Conservation (phyloP, 2,113 vertebrate genomes). For the Myocastor coypus region DNA sequence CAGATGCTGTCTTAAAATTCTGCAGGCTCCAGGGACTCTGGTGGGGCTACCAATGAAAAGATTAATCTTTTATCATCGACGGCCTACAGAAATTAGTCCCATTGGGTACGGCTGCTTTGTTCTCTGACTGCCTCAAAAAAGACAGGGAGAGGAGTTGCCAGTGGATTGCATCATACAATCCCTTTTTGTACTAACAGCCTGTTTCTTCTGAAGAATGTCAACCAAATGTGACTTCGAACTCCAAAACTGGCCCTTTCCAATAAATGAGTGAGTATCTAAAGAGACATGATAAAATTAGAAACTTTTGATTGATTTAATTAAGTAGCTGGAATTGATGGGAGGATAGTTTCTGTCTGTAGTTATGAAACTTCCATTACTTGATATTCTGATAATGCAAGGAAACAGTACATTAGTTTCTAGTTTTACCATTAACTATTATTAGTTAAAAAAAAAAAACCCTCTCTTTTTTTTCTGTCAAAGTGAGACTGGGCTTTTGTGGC, state of each 20-base stretch:
- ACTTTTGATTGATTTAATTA: slow-evolving; percentile 75
- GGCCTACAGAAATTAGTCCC: neutral
- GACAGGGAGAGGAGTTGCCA: neutral
- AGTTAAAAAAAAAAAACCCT: neutral
- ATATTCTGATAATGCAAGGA: slow-evolving; percentile 66
- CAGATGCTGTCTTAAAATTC: neutral
- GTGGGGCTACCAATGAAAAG: neutral
- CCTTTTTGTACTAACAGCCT: slow-evolving; percentile 24
- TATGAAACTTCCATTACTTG: slow-evolving; percentile 52
- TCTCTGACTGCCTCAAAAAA: slow-evolving; percentile 5
- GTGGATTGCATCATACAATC: neutral
- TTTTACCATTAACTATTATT: slow-evolving; percentile 27
- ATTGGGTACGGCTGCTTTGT: neutral
- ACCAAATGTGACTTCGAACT: slow-evolving; percentile 42
- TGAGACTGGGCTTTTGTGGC: slow-evolving; percentile 43
- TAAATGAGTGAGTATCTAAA: slow-evolving; percentile 60
- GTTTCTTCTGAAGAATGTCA: slow-evolving; percentile 44
- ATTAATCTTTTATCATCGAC: neutral
- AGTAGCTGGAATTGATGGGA: slow-evolving; percentile 64
- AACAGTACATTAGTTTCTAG: slow-evolving; percentile 66
- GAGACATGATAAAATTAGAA: slow-evolving; percentile 77
- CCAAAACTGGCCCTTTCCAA: neutral
- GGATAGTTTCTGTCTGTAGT: slow-evolving; percentile 53
- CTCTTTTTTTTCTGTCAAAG: neutral
- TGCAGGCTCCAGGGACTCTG: neutral